Base-by-base conservation (phyloP, 2,113 vertebrate species). In the Bubo bubo region DNA sequence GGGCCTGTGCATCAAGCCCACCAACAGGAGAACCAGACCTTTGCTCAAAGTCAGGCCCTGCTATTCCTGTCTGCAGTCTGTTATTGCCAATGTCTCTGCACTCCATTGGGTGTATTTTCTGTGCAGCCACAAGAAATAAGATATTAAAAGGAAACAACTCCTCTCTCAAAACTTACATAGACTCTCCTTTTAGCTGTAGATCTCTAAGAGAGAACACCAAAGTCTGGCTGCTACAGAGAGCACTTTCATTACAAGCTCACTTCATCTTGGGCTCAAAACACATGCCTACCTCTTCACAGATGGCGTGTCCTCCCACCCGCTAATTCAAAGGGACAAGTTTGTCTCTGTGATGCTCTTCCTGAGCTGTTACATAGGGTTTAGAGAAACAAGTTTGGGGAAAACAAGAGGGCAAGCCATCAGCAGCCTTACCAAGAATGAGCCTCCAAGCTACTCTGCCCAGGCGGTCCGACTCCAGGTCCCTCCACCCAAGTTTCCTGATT, bases 231-330 rank as follows among this genome's bases (percentile, higher is more conserved):
- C 55, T 49, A 12, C 30, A 22, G n/a, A 72, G 8, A 50, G 5
- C 18, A 13, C 14, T 75, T 91, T 56, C 53, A 34, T 37, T 55
- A 23, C 24, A 72, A 23, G 8, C 13, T 83, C 4, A n/a, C 2
- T 1, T 14, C 8, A 1, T 23, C 1, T 1, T 80, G 49, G 59
- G 34, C 50, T 89, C 10, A 3, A 58, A 83, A n/a, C 23, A 60
- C 6, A 5, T n/a, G 30, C 24, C 30, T 21, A 20, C 10, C 28
- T 70, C 30, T 41, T 84, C 68, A 73, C 10, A 73, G 53, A 30
- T 49, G 8, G 21, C 0, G 0, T 49, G n/a, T 58, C 35, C 30
- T 80, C 30, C 39, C 4, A 4, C 14, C 41, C 0, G 1, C 15
- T 74, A 45, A 74, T 70, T 74, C 55, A 66, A 35, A 68, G 28